Conservation (phyloP, 2,113 vertebrate species). For the Noturus placidus region DNA sequence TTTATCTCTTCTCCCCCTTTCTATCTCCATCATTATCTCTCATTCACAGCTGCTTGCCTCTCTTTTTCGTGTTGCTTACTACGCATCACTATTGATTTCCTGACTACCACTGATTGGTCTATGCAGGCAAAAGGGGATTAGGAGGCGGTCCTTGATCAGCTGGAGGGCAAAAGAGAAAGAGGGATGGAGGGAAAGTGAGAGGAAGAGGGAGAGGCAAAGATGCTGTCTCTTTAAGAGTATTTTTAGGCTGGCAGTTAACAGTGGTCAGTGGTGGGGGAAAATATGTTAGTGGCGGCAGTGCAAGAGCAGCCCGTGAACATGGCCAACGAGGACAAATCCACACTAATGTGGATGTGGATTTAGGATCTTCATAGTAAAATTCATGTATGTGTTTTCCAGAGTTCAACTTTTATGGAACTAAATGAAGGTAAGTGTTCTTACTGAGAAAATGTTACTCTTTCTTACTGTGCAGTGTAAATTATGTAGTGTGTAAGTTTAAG, state of each 20-base stretch:
- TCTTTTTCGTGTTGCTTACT: conserved; percentile 33
- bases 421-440: conserved; percentile 52
- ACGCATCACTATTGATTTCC: conserved; percentile 62
- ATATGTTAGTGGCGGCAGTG: conserved; percentile 68
- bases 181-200: conserved; percentile 4
- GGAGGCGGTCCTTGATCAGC: conserved; percentile 59
- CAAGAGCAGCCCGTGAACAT: conserved; percentile 59
- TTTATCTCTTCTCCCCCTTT: conserved; percentile 31
- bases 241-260: conserved; percentile 73
- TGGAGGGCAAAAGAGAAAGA: conserved; percentile 9
- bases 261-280: conserved; percentile 72
- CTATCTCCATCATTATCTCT: conserved; percentile 16
- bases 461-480: not conserved
- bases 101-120: conserved; percentile 62
- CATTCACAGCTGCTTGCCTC: conserved; percentile 48
- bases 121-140: conserved; percentile 56
- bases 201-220: conserved; percentile 37
- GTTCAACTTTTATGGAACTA: conserved; percentile 16
- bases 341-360: conserved; percentile 52
- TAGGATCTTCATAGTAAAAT: conserved; percentile 19
- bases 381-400: not conserved
- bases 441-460: not conserved
- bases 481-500: not conserved
- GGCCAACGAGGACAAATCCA: conserved; percentile 64
- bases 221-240: conserved; percentile 78